A percentile compares a stretch with the other conserved stretches of the same genome.
Evolutionary conservation across 2,113 vertebrate genomes (phyloP).

Genomic region (Phoenicopterus ruber): DNA sequence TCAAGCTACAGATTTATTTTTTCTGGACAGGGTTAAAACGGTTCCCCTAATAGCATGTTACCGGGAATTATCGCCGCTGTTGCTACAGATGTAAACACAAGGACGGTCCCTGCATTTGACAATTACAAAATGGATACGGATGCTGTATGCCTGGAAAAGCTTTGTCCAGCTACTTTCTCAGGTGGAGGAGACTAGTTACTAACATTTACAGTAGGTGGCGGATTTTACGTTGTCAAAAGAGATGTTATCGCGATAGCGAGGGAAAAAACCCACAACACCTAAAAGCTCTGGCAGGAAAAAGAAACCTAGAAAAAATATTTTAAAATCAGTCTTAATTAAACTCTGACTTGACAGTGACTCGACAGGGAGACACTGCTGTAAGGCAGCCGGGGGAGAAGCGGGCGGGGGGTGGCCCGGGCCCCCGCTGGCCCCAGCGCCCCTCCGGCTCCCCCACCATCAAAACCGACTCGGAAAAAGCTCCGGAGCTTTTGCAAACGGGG

Average conservation of each 20-base stretch:
- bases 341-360: background rate
- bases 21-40: background rate
- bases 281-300: background rate
- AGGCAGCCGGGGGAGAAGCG: no score
- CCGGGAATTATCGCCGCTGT: background rate
- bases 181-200: background rate
- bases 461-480: background rate
- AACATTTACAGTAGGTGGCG: background rate
- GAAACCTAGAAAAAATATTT: background rate
- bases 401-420: background rate
- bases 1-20: background rate
- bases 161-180: background rate
- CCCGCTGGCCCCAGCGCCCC: background rate
- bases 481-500: background rate
- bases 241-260: slow-evolving; percentile 18
- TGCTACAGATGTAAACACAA: background rate
- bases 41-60: accelerated
- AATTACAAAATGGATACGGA: background rate
- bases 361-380: background rate
- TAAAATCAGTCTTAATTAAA: background rate
- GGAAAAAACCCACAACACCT: background rate
- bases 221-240: background rate
- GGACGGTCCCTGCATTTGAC: background rate
- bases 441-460: background rate
- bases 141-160: background rate